Evolutionary conservation across 2,888 invertebrate species (phyloP).

Genomic region (Notodonta ziczac): DNA sequence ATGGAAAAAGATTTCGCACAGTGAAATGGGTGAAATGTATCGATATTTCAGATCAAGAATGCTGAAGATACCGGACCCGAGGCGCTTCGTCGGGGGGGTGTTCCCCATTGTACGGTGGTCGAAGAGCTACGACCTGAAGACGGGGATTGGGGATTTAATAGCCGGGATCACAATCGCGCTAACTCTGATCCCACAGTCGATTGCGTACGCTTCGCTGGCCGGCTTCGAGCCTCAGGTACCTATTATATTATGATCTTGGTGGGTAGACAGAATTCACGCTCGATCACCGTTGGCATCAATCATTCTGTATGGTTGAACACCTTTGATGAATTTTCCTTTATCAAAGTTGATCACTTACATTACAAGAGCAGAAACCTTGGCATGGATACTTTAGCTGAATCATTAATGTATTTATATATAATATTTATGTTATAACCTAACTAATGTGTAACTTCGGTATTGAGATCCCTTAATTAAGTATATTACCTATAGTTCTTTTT

Average conservation of each 20-base stretch:
- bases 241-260: slow-evolving; percentile 4
- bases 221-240: slow-evolving; percentile 87
- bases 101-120: slow-evolving; percentile 86
- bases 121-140: slow-evolving; percentile 81
- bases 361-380: not conserved
- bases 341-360: too few species aligned
- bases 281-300: slow-evolving; percentile 19
- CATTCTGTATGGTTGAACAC: slow-evolving; percentile 20
- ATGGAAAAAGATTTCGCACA: too few species aligned
- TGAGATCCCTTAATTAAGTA: too few species aligned
- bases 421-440: too few species aligned
- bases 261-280: slow-evolving; percentile 29
- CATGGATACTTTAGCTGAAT: too few species aligned
- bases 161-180: slow-evolving; percentile 91
- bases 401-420: too few species aligned
- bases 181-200: slow-evolving; percentile 91
- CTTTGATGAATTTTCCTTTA: too few species aligned
- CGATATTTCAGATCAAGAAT: slow-evolving; percentile 28
- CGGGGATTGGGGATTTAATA: slow-evolving; percentile 87
- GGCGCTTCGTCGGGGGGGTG: slow-evolving; percentile 52
- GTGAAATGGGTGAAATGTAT: not conserved
- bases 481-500: not conserved
- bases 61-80: slow-evolving; percentile 56
- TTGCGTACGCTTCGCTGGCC: slow-evolving; percentile 90
- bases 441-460: too few species aligned